Evolutionary conservation across 2,113 vertebrate genomes (phyloP), one percentile per base, ranked within the genome.

Genomic region (Antechinus flavipes): DNA sequence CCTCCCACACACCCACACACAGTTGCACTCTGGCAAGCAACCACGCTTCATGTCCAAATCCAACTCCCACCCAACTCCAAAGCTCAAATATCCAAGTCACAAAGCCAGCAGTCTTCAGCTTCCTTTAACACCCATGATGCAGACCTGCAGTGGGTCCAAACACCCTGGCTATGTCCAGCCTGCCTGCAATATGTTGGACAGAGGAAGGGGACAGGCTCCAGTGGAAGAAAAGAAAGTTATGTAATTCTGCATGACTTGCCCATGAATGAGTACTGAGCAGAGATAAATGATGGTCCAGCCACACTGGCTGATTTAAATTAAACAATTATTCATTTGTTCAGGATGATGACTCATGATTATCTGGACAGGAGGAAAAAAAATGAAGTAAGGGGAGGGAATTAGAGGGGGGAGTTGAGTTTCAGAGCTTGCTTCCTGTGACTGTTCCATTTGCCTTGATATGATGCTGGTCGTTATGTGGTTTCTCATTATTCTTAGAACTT

Each of bases 281-380:
- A 91, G 47, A 97, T 97, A 98, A 98, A 96, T 54, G 94, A 30
- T 94, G 96, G 84, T 90, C 93, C 98, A 98, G 96, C 90, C 90
- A 94, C 94, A 96, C 54, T 91, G 94, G 89, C 47, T 95, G 47
- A 55, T 97, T 96, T 92, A 93, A 97, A 98, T 96, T 97, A 96
- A 98, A 97, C 96, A 96, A 96, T 94, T 96, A 96, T 93, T 98
- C 94, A 97, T 96, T 97, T 97, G 94, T 97, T 97, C 91, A 97
- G 98, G 93, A 94, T 93, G 56, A 91, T 97, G 97, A 93, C 93
- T 98, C 97, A 93, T 90, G 90, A 91, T 47, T 90, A 97, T 93
- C 54, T 89, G 97, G 89, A 94, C 25, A 96, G 94, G 96, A 58
- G 52, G 54, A 23, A 54, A 90, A 92, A 95, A 96, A 95, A 95